Conservation (phyloP, 2,888 invertebrate species). For the Hemithea aestivaria region DNA sequence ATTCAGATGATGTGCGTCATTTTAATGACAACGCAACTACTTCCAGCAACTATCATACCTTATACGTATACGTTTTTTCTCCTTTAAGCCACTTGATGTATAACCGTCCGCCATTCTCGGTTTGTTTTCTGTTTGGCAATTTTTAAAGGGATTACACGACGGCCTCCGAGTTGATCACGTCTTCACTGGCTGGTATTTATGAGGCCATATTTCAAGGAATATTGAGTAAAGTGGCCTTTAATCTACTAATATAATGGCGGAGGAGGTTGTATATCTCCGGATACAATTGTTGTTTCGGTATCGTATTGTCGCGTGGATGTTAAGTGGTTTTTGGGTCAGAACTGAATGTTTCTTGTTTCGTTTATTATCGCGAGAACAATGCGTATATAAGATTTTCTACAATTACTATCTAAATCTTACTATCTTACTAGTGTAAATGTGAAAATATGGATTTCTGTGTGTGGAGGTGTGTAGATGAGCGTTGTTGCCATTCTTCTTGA, state of each 20-base stretch:
- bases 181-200: slow-evolving; percentile 71
- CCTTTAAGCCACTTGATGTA: slow-evolving; percentile 68
- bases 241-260: slow-evolving; percentile 75
- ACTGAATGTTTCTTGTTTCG: too few relatives aligned
- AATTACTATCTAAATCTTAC: too few relatives aligned
- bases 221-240: slow-evolving; percentile 77
- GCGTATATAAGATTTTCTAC: too few relatives aligned
- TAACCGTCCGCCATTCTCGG: slow-evolving; percentile 61
- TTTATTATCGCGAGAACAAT: too few relatives aligned
- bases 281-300: slow-evolving; percentile 63
- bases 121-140: slow-evolving; percentile 76
- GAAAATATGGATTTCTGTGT: too few relatives aligned
- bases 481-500: too few relatives aligned
- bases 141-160: slow-evolving; percentile 74
- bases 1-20: too few relatives aligned
- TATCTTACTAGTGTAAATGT: too few relatives aligned
- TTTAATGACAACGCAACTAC: too few relatives aligned
- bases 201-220: slow-evolving; percentile 77
- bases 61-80: slow-evolving; percentile 49
- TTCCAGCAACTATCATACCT: too few relatives aligned
- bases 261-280: slow-evolving; percentile 45
- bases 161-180: slow-evolving; percentile 66
- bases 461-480: too few relatives aligned
- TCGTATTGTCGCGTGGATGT: slow-evolving; percentile 54
- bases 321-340: slow-evolving; percentile 37